Evolutionary conservation across 2,113 vertebrate species (phyloP), one percentile per base, ranked within the genome.

Genomic region (Illadopsis cleaveri): DNA sequence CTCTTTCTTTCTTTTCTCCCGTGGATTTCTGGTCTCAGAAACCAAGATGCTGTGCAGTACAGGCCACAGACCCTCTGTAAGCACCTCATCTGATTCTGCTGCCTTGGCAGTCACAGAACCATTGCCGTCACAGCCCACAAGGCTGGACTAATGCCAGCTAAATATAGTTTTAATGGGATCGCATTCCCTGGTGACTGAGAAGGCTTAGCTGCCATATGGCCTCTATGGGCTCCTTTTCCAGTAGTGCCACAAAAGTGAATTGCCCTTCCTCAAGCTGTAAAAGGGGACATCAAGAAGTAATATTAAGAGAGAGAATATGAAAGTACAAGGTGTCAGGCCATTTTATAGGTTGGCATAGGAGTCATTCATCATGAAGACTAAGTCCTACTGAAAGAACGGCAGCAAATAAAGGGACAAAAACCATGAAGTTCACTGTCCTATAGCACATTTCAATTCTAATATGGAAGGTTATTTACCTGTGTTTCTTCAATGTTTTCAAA

Each of bases 141-240:
- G 48, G 44, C 76, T 97, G 94, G 66, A 71, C 51, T 66, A 70
- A 20, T 61, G 87, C 84, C 94, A 97, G 54, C 81, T 85, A 96
- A 83, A 79, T 86, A 86, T 50, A 87, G 35, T 75, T 83, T 97
- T 96, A 97, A 94, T 90, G 51, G 66, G 88, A 92, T 97, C 10
- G 16, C 77, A 75, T 82, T 94, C 50, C 76, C 68, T 73, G 73
- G 48, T 76, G 95, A 35, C 40, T 92, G 69, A 89, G 65, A 82
- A 50, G 90, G 62, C 51, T 94, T 89, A 93, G 62, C 58, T 95
- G 82, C 90, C 94, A 93, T 94, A 87, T 97, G 69, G 65, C 89
- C 70, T 96, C 65, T 88, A 81, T 58, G 33, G 75, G 69, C 68
- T 71, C 90, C 68, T 89, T 91, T 89, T 84, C 71, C 19, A 5